A percentile compares a stretch with the other conserved stretches of the same genome.
These are phyloP conservation scores for Willisornis vidua DNA, from an alignment of 2,113 vertebrate species.

Conservation along the genomic window DNA sequence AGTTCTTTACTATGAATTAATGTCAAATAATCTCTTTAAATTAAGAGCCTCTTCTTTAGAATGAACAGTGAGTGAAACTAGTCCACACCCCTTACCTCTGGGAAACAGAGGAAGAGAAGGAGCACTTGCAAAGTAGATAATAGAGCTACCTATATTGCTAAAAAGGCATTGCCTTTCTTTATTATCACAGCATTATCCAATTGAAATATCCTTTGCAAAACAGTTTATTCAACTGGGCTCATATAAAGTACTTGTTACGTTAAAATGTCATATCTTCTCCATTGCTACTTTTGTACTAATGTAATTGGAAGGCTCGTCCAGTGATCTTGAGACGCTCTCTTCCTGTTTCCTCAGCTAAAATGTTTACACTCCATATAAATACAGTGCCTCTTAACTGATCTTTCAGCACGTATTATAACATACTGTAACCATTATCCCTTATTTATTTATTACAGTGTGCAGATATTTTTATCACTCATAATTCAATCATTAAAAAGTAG, in stretches of 20 bases:
- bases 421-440: background rate
- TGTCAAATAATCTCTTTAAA: constrained; percentile 36
- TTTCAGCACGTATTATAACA: background rate
- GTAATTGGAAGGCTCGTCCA: constrained; percentile 7
- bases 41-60: background rate
- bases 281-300: constrained; percentile 34
- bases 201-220: constrained; percentile 50
- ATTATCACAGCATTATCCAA: background rate
- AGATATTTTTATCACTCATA: constrained; percentile 10
- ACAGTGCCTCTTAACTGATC: constrained; percentile 32
- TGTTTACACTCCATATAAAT: constrained; percentile 51
- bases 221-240: constrained; percentile 56
- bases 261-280: constrained; percentile 26
- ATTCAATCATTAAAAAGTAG: background rate
- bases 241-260: constrained; percentile 32
- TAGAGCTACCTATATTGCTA: constrained; percentile 17
- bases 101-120: constrained; percentile 17
- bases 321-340: constrained; percentile 20
- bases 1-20: constrained; percentile 24
- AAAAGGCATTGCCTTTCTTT: constrained; percentile 43
- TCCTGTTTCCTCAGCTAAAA: constrained; percentile 57
- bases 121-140: background rate
- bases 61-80: background rate
- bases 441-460: background rate
- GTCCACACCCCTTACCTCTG: background rate